Evolutionary conservation across 2,113 vertebrate species (phyloP), one percentile per base, ranked within the genome.

Genomic region (Orthonyx spaldingii): DNA sequence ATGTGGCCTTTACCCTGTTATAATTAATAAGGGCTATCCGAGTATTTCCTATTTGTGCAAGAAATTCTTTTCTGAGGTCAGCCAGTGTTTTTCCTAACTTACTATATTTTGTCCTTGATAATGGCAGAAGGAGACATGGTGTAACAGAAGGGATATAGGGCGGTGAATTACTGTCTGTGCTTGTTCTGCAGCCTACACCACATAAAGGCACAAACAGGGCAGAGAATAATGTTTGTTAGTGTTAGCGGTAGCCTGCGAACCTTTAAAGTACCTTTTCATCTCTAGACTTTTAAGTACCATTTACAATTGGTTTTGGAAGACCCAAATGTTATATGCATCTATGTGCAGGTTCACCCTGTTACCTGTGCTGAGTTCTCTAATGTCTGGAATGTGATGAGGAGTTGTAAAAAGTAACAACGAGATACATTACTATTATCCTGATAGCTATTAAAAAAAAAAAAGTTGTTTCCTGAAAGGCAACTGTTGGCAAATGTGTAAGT

Each of bases 1-100:
- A 32, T 0, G 0, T 47, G 4, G 6, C 11, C 14, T 66, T 81
- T 66, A 74, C 46, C 7, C 6, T 64, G 4, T 69, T 76, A 7
- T 49, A 27, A 20, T 63, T 84, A 82, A 13, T 72, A n/a, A 50
- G 19, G 17, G 1, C 10, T 74, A 7, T 59, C 68, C 77, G 42
- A 70, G 5, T 83, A 49, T 57, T 92, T 81, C 9, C 32, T 68
- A 0, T 27, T 76, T 32, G 15, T 37, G 37, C 28, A 74, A 59
- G 23, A 56, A 12, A 16, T 86, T 49, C 56, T 24, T 21, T 55
- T 56, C 37, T 0, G 1, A 55, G 5, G 11, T 81, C 7, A 30
- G 12, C 12, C 16, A 39, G 0, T 65, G 15, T 81, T 65, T 72
- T 65, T 14, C 28, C 11, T 65, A n/a, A 65, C 2, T 12, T 35